Conservation (phyloP, 23 tunicate species). For the Botrylloides violaceus region DNA sequence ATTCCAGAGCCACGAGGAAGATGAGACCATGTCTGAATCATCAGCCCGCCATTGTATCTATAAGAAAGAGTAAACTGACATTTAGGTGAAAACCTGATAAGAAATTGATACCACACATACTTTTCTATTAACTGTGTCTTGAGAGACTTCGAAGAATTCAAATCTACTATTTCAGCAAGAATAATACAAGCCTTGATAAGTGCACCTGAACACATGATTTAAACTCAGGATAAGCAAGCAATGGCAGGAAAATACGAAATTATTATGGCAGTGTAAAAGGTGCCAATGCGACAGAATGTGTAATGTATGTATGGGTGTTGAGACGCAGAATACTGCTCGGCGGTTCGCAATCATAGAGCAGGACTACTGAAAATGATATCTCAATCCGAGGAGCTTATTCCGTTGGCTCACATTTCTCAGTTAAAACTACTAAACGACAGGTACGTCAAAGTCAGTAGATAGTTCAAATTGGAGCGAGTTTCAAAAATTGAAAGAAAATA, state of each 20-base stretch:
- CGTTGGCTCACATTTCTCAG: no score
- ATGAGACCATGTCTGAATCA: constrained; percentile 79
- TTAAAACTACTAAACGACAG: no score
- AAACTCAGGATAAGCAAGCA: neutral
- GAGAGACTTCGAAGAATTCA: constrained; percentile 23
- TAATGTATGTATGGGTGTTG: neutral
- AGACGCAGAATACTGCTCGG: neutral
- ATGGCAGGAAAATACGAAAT: no score
- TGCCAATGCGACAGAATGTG: neutral
- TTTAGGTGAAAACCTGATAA: no score
- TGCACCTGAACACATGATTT: constrained; percentile 24
- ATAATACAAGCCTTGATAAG: constrained; percentile 78
- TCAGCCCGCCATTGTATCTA: constrained; percentile 53
- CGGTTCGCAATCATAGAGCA: no score
- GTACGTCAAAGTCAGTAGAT: no score
- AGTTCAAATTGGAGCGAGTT: no score
- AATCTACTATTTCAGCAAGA: constrained; percentile 32
- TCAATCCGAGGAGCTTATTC: no score
- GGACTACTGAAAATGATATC: no score
- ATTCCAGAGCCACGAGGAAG: constrained; percentile 82
- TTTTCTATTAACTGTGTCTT: constrained; percentile 40
- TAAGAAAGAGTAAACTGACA: no score
- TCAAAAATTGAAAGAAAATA: neutral
- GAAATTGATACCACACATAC: neutral
- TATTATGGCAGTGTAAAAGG: neutral